phyloP scores from a whole-genome alignment of 1,140 invertebrate genomes.

The Aphidius gifuensis region DNA sequence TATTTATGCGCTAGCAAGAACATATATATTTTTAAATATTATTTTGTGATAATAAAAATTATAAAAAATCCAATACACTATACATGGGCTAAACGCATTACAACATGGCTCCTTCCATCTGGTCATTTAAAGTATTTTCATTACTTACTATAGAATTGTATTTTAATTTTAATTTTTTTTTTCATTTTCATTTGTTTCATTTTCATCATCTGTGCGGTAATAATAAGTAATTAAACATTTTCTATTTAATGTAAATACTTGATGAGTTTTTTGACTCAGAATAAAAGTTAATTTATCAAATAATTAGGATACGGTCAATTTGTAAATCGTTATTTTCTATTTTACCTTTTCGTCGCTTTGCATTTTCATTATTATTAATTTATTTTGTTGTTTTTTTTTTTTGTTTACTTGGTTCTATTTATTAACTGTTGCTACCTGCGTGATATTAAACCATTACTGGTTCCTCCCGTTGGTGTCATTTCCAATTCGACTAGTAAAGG shows the following conservation, averaged over 20 bases:
- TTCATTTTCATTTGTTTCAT: constrained; percentile 6
- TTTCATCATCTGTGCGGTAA: constrained; percentile 48
- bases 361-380: constrained; percentile 35
- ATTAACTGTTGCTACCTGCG: constrained; percentile 54
- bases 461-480: constrained; percentile 65
- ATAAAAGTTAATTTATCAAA: constrained; percentile 50
- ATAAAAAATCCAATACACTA: constrained; percentile 54
- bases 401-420: constrained; percentile 49
- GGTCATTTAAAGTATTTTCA: constrained; percentile 28
- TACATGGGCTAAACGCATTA: constrained; percentile 55
- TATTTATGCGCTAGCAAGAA: constrained; percentile 51
- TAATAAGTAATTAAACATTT: constrained; percentile 48
- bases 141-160: constrained; percentile 40
- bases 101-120: constrained; percentile 49
- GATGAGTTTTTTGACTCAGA: constrained; percentile 50
- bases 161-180: constrained; percentile 30
- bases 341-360: constrained; percentile 31
- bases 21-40: constrained; percentile 35
- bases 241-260: constrained; percentile 37
- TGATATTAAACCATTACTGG: constrained; percentile 53
- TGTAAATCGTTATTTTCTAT: constrained; percentile 22
- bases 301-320: constrained; percentile 32
- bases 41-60: constrained; percentile 18
- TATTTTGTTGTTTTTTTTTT: constrained; percentile 30
- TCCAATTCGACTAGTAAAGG: constrained; percentile 92